A percentile compares a stretch with the other conserved stretches of the same genome.
These are phyloP conservation scores for Drosophila aff. DNA, from an alignment of 1,140 invertebrate species.

Conservation along the genomic window DNA sequence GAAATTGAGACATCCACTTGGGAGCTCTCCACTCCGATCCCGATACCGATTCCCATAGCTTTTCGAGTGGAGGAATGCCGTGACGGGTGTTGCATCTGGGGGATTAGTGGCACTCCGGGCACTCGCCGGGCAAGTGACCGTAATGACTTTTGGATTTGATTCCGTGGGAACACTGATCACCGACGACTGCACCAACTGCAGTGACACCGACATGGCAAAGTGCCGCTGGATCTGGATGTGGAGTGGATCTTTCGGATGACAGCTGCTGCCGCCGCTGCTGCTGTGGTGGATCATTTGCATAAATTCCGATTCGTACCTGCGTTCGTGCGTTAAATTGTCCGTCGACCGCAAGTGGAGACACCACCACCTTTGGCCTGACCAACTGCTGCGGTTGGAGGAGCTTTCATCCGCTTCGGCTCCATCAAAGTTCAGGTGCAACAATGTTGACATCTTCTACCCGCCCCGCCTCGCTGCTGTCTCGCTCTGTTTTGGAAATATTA, in stretches of 20 bases:
- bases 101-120: slow-evolving; percentile 72
- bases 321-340: slow-evolving; percentile 78
- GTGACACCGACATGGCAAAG: slow-evolving; percentile 51
- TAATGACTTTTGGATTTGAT: slow-evolving; percentile 78
- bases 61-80: slow-evolving; percentile 49
- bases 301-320: slow-evolving; percentile 59
- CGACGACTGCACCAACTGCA: slow-evolving; percentile 14
- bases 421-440: slow-evolving; percentile 70
- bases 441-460: slow-evolving; percentile 61
- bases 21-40: slow-evolving; percentile 9
- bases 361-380: slow-evolving; percentile 7
- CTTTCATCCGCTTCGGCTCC: slow-evolving; percentile 72
- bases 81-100: slow-evolving; percentile 59
- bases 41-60: slow-evolving; percentile 51
- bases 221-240: slow-evolving; percentile 6
- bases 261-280: slow-evolving; percentile 11
- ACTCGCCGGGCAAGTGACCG: slow-evolving; percentile 64
- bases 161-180: slow-evolving; percentile 47
- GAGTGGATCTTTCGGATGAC: slow-evolving; percentile 29
- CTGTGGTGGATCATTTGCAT: slow-evolving; percentile 62
- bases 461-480: slow-evolving; percentile 4
- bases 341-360: slow-evolving; percentile 55
- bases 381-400: slow-evolving; percentile 36
- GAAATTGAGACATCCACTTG: slow-evolving; percentile 66
- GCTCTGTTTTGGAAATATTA: slow-evolving; percentile 77